Base-by-base conservation (phyloP, 2,113 vertebrate species). In the Alethe diademata region DNA sequence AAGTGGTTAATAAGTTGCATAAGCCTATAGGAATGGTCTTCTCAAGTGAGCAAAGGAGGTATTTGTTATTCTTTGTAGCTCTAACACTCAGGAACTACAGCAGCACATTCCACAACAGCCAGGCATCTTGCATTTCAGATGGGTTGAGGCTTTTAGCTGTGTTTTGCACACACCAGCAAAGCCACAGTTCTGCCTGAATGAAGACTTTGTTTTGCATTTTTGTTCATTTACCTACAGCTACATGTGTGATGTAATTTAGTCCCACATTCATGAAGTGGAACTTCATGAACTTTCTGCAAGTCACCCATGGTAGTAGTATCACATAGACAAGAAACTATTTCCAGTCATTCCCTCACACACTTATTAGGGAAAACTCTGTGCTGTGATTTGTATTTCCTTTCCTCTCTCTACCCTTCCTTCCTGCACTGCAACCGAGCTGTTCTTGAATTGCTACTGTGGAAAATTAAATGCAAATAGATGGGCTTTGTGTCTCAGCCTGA, bases 381-480 rank as follows among this genome's bases (percentile, higher is more conserved):
- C n/a, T 0, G 3, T 53, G 40, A 74, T 78, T 81, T 72, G 8
- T 60, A 81, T 40, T 92, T 80, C 64, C 69, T 88, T 76, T 94
- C 38, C 18, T 75, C 80, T 72, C 83, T 62, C 54, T 72, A 79
- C 31, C 54, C 16, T 70, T 93, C 58, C 42, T 86, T 92, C 51
- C 60, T 72, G 36, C 45, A 78, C 45, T 3, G 4, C 83, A 88
- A 61, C 48, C 35, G 69, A 94, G 35, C 57, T 84, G 40, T 35
- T 95, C 84, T 60, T 78, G n/a, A 69, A 91, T 14, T 82, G 89
- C 35, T 85, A 12, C 65, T 72, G 48, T 85, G 53, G 45, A 86
- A 93, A 93, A 92, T 40, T 35, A 81, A 91, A 91, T 89, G 83
- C 31, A 90, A 93, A 90, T 76, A 92, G 33, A 81, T 51, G 29